Evolutionary conservation across 2,888 invertebrate species (phyloP), one percentile per base, ranked within the genome.

Genomic region (Leucozona laternaria): DNA sequence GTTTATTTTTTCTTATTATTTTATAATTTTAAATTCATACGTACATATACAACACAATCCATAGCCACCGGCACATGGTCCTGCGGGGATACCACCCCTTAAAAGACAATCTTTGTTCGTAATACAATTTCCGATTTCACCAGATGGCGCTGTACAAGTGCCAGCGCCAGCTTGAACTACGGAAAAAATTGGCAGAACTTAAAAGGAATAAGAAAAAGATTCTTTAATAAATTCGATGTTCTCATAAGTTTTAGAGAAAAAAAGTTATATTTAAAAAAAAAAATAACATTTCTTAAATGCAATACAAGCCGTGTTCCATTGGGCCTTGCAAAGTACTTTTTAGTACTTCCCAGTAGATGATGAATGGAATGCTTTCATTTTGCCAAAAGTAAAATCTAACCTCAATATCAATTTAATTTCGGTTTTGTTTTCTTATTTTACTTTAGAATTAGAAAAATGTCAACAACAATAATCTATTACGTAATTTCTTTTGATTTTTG

Each of bases 111-210:
- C 97, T 25, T 94, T 91, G 91, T 91, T 87, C 0, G 96, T 94
- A 90, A 97, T 93, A 90, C 97, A 97, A 11, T 96, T 97, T 15
- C 97, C 97, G 89, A 95, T 95, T 90, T 97, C 97, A 0, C 97
- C 97, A 0, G 95, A 95, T 0, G 95, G 94, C 10, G 96, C 96
- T 4, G 94, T 93, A 91, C 97, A 97, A 0, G 94, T 94, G n/a
- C 95, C 95, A 86, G 96, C 96, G 2, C 95, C 95, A 89, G 97
- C 96, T 85, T 96, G 95, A 43, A 97, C 95, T 89, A 97, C 94
- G 0, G 96, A 96, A 90, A 97, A 96, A 15, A 97, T 92, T 0
- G 97, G 96, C 11, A 97, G 91, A 92, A 97, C 97, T 97, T 92
- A 13, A 91, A 92, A n/a, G 20, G 17, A 64, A 48, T 4, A 60